Base-by-base conservation (phyloP, 2,113 vertebrate species). In the Dromiciops gliroides region DNA sequence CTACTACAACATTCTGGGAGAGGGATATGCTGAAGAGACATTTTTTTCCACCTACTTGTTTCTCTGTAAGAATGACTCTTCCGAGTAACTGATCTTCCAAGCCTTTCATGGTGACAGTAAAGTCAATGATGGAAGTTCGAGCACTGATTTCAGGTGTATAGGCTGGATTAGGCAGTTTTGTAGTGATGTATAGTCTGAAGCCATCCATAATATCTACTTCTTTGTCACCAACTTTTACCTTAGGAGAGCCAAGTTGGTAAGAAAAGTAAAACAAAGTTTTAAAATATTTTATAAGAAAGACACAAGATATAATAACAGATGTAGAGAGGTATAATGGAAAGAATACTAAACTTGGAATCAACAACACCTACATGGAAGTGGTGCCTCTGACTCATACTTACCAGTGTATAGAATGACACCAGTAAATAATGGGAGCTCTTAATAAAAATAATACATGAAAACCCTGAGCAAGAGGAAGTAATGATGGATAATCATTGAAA, bases 191-290 rank as follows among this genome's bases (percentile, higher is more conserved):
- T n/a, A 99, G 99, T 93, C 98, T 99, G 98, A 99, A 99, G 50
- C 99, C 99, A 95, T 98, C 98, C 99, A 99, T 99, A 89, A 99
- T 99, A 95, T 99, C 99, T 96, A 99, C 98, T 97, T 99, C 99
- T 95, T 99, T 99, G 98, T 99, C 99, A 28, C 99, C 99, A 44
- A 99, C 98, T 98, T 99, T 99, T 90, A 99, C 99, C 99, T 99
- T n/a, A 95, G 89, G 93, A 96, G 93, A 93, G 90, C 94, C 14
- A 50, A 93, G 91, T 5, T 60, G n/a, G 49, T 93, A 90, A 67
- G 75, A 75, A 88, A 89, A 49, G 90, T 56, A 95, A 93, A 93
- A 90, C 0, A 51, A 47, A 3, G 91, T 0, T 24, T 94, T 44
- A 48, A 83, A 22, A 8, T 44, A 23, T 44, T 48, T 89, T 26